Percentiles rank a stretch among this genome's conserved stretches.
Conservation (phyloP, 2,888 invertebrate genomes). For the Melieria omissa region DNA sequence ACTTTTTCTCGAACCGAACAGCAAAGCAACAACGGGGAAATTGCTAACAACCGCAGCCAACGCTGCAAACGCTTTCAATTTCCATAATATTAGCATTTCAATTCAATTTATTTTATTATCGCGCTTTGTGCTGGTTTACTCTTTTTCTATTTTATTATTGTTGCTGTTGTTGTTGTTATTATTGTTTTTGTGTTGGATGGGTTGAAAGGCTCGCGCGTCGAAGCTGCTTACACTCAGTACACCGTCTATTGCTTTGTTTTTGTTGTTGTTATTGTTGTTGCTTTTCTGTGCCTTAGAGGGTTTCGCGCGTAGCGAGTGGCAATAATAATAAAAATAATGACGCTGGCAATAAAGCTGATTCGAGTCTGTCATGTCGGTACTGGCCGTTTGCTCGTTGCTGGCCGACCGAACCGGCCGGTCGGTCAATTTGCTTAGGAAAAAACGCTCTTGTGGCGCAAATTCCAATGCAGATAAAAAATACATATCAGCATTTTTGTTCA, state of each 20-base stretch:
- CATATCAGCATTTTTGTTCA: constrained; percentile 39
- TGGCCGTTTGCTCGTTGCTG: neutral
- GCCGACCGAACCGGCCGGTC: neutral
- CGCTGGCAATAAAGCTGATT: constrained; percentile 65
- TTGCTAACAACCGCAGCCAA: neutral
- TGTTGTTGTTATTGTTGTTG: too few relatives aligned
- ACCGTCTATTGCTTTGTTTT: too few relatives aligned
- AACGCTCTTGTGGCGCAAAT: constrained; percentile 2
- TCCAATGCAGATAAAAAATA: constrained; percentile 35
- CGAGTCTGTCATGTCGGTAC: constrained; percentile 46
- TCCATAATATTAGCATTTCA: constrained; percentile 30
- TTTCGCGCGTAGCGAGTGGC: constrained; percentile 43
- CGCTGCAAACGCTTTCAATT: constrained; percentile 7
- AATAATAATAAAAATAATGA: constrained; percentile 66
- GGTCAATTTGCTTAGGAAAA: constrained; percentile 40
- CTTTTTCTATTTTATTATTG: too few relatives aligned
- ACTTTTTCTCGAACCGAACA: neutral
- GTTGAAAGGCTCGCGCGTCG: neutral
- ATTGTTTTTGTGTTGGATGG: neutral
- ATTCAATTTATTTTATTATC: constrained; percentile 8
- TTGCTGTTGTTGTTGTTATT: neutral
- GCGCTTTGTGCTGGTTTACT: too few relatives aligned
- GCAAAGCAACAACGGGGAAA: neutral
- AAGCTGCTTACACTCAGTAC: too few relatives aligned
- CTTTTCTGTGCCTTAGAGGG: too few relatives aligned